Base-by-base conservation (phyloP, 2,797 vertebrate species). In the Galagoides demidoff region DNA sequence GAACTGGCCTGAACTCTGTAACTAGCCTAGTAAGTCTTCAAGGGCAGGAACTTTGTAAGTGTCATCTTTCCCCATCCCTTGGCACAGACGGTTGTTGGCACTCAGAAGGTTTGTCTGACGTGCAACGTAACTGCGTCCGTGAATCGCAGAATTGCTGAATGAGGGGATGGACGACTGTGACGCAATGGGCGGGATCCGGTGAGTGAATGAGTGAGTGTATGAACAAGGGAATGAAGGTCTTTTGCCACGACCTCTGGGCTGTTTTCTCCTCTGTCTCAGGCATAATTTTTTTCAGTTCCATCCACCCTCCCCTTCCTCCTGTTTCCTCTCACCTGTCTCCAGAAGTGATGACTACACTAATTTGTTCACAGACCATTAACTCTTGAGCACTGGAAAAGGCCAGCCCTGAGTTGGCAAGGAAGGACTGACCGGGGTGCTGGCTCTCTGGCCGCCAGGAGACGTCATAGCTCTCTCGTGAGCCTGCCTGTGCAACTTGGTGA, bases 321-420 rank as follows among this genome's bases (percentile, higher is more conserved):
- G 27, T 96, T 98, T 97, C 96, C 86, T 96, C 97, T 96, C 95
- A 92, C 97, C 97, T 98, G 95, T 96, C 97, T 98, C 92, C 85
- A 88, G 96, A 94, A 97, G 95, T 91, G 98, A 98, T 97, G 96
- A 94, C 97, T 88, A 52, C 20, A 17, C 95, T 98, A 85, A 98
- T 97, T 97, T 95, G 83, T 98, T 98, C 98, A 97, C 97, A 98
- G 96, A 57, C 95, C 97, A 97, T 98, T 98, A 97, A 97, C 94
- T 98, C 94, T 7, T 39, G 84, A 97, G 95, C 59, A 78, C 96
- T 90, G 77, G 4, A 19, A 95, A 97, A 97, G 94, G 88, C 94
- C 81, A 63, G 71, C 95, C 94, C 77, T 0, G 0, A 68, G 86
- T 25, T 95, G 95, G 95, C 85, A 59, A 87, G 97, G 68, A 73